A percentile compares a stretch with the other conserved stretches of the same genome.
phyloP scores from a whole-genome alignment of 2,797 vertebrate genomes.

The Pempheris klunzingeri region DNA sequence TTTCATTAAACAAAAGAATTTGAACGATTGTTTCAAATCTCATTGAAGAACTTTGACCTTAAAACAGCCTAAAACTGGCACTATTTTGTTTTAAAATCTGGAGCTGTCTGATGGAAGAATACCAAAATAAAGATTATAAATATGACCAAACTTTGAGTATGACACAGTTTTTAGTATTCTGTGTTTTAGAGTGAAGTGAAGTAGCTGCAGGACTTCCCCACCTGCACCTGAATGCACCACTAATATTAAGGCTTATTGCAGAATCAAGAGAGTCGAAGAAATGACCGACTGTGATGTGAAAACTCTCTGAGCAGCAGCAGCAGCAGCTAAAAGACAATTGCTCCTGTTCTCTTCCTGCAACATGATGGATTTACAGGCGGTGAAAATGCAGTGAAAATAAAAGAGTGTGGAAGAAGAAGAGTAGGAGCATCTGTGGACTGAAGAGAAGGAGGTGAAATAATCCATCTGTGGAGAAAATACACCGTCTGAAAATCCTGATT shows the following conservation, averaged over 20 bases:
- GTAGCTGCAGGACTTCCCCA: conserved; percentile 4
- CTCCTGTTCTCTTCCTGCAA: neutral
- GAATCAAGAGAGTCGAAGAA: neutral
- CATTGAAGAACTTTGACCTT: neutral
- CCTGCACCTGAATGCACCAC: conserved; percentile 31
- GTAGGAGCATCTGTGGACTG: neutral
- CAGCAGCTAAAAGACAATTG: neutral
- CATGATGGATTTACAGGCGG: neutral
- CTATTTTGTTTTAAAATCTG: neutral
- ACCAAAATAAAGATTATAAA: neutral
- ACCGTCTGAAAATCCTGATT: neutral
- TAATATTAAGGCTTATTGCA: neutral
- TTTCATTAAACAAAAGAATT: neutral
- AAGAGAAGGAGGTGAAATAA: neutral
- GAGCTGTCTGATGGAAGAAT: neutral
- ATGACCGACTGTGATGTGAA: neutral
- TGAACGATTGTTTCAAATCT: neutral
- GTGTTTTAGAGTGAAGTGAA: no score
- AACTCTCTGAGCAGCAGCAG: neutral
- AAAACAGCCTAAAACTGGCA: no score
- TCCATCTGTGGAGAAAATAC: conserved; percentile 4
- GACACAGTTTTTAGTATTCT: no score
- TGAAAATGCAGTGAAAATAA: neutral
- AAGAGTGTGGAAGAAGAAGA: neutral
- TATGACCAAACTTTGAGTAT: neutral